Conservation (phyloP, 2,113 vertebrate genomes). For the Solea senegalensis region DNA sequence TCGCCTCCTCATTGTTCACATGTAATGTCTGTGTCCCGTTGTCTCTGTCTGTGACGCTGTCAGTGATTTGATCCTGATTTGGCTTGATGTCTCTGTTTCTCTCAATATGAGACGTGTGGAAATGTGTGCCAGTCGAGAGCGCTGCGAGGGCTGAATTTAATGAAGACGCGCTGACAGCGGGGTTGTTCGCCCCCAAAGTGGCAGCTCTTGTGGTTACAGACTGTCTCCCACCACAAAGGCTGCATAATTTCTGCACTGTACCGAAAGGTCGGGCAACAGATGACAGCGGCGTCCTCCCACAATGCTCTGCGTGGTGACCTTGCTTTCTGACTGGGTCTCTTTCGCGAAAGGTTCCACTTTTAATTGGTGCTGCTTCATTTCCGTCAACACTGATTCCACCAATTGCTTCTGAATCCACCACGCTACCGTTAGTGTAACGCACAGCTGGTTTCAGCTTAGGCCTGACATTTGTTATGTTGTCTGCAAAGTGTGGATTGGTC, state of each 20-base stretch:
- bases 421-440: conserved; percentile 78
- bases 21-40: conserved; percentile 42
- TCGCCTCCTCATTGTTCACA: conserved; percentile 47
- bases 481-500: conserved; percentile 63
- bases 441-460: conserved; percentile 55
- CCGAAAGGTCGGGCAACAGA: conserved; percentile 42
- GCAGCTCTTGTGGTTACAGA: conserved; percentile 16
- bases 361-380: conserved; percentile 43
- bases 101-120: conserved; percentile 22
- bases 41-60: conserved; percentile 36
- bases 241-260: conserved; percentile 67
- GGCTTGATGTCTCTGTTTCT: conserved; percentile 11
- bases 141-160: conserved; percentile 25
- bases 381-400: conserved; percentile 77
- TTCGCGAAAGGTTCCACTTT: conserved; percentile 5
- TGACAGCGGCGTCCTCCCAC: conserved; percentile 37
- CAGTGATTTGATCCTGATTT: conserved; percentile 41
- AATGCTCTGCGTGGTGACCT: conserved; percentile 46
- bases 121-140: background rate
- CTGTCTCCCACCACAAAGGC: conserved; percentile 70
- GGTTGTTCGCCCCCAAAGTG: conserved; percentile 17
- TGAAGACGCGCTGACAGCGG: background rate
- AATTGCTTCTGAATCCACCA: conserved; percentile 79
- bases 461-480: conserved; percentile 34
- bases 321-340: conserved; percentile 26